Percentiles rank a stretch among this genome's conserved stretches.
These are phyloP conservation scores for Ciconia boyciana DNA, from an alignment of 2,113 vertebrate genomes.

Conservation along the genomic window DNA sequence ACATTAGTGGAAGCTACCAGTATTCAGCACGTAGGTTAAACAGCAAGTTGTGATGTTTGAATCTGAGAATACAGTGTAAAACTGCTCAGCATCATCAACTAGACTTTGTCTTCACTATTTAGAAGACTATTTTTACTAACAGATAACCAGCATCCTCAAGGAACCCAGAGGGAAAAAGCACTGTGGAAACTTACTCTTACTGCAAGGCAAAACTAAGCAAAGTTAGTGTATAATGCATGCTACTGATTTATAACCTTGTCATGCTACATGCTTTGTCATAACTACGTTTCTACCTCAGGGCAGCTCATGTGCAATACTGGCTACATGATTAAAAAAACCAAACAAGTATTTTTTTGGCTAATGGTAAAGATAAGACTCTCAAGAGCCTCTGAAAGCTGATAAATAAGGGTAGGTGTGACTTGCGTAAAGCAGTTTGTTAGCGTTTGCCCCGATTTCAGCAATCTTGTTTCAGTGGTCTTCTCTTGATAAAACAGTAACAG, in stretches of 20 bases:
- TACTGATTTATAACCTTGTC: background rate
- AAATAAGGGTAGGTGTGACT: background rate
- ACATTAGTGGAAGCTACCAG: background rate
- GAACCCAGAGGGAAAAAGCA: background rate
- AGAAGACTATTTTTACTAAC: background rate
- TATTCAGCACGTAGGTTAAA: background rate
- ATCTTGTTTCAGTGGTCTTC: background rate
- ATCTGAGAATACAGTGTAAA: background rate
- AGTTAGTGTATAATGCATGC: accelerated
- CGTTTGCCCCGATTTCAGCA: background rate
- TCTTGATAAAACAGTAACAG: background rate
- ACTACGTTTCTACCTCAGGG: background rate
- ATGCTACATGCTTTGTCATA: background rate
- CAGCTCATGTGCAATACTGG: background rate
- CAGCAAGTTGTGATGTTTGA: background rate
- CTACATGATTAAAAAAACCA: background rate
- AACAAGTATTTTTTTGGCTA: background rate
- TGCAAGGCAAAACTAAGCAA: background rate
- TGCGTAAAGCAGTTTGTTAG: background rate
- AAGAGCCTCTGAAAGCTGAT: background rate
- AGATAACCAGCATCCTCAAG: background rate
- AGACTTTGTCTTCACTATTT: background rate
- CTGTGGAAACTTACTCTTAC: background rate
- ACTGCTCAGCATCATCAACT: background rate
- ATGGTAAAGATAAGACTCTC: background rate